These are phyloP conservation scores for Pangasianodon hypophthalmus DNA, from an alignment of 2,113 vertebrate genomes.

Conservation along the genomic window DNA sequence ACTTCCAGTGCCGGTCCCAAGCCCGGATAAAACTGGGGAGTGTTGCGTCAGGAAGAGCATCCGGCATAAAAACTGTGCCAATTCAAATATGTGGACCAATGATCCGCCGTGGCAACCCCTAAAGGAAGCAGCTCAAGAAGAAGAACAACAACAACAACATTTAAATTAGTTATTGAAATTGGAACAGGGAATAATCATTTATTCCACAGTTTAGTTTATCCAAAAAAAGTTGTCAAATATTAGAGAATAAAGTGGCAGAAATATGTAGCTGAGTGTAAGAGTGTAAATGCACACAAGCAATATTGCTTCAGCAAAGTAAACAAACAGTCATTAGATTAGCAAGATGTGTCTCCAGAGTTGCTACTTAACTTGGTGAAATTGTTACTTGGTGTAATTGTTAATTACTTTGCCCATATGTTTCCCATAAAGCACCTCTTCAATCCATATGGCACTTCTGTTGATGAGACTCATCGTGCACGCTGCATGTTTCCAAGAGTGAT, in stretches of 20 bases:
- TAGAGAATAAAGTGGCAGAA: background rate
- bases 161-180: background rate
- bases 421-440: slow-evolving; percentile 36
- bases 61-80: no score
- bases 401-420: slow-evolving; percentile 50
- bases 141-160: no score
- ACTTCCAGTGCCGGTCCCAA: no score
- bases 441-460: slow-evolving; percentile 52
- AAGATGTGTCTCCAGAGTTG: slow-evolving; percentile 13
- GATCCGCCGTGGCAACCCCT: no score
- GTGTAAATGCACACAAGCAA: background rate
- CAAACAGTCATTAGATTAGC: slow-evolving; percentile 29
- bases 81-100: no score
- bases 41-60: no score
- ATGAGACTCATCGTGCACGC: slow-evolving; percentile 21
- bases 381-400: slow-evolving; percentile 45
- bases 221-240: background rate
- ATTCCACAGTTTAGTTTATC: background rate
- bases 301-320: background rate
- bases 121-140: no score
- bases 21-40: no score
- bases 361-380: slow-evolving; percentile 32
- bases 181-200: background rate
- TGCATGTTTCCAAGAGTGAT: background rate
- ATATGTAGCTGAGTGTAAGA: background rate